phyloP scores from a whole-genome alignment of 1,140 invertebrate genomes.

The Laupala kohalensis region DNA sequence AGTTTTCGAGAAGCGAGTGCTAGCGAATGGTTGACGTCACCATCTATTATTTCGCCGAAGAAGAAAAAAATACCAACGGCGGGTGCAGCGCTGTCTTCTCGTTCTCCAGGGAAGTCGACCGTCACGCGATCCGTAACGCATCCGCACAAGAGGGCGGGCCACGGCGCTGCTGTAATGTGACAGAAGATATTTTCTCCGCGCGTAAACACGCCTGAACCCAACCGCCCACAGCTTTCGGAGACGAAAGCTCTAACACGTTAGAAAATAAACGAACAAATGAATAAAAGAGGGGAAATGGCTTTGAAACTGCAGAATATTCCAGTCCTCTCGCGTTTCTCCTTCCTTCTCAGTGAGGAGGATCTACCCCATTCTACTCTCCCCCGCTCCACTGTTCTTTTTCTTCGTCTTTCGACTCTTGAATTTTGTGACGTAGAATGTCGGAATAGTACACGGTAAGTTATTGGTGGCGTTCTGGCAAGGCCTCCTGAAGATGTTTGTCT shows the following conservation, averaged over 20 bases:
- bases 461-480: not conserved
- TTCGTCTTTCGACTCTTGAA: not conserved
- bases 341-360: no score
- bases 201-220: not conserved
- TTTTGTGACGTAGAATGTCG: not conserved
- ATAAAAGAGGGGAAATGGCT: not conserved
- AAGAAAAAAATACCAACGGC: no score
- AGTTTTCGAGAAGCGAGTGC: not conserved
- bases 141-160: not conserved
- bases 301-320: not conserved
- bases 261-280: not conserved
- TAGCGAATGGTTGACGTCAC: not conserved
- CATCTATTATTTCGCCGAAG: not conserved
- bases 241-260: not conserved
- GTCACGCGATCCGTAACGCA: not conserved
- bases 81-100: not conserved
- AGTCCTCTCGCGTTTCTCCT: not conserved
- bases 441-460: not conserved
- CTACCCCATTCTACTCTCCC: no score
- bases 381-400: not conserved
- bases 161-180: not conserved
- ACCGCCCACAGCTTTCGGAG: not conserved
- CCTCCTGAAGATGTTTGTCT: not conserved
- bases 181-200: not conserved
- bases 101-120: not conserved